Base-by-base conservation (phyloP, 2,888 invertebrate genomes). In the Ornithoptera priamus region DNA sequence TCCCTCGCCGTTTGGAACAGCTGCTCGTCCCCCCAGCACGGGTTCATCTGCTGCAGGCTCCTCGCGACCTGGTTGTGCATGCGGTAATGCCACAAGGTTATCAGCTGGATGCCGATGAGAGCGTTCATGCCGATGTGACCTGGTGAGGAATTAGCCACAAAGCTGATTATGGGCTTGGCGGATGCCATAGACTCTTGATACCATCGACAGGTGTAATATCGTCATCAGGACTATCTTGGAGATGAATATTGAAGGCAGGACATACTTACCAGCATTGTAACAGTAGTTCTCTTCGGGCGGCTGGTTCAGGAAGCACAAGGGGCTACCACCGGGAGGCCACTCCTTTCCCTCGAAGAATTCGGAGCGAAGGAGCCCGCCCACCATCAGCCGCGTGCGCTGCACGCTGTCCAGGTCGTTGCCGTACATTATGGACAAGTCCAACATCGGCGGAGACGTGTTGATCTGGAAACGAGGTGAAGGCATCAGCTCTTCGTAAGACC, bases 11-110 rank as follows among this genome's bases (percentile, higher is more conserved):
- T 96, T 85, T 95, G 95, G 89, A 95, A 97, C 0, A 97, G 83
- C 0, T 94, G 95, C 84, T 97, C 96, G 80, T 97, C 97, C 76
- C 96, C 95, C 97, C 97, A 97, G 82, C 96, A 96, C 0, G 96
- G 96, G 86, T 97, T 97, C 0, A 97, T 88, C 42, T 93, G 89
- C 0, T 94, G 90, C 62, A 98, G 86, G 6, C 88, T 93, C 58
- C 93, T 93, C 0, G 97, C 97, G 1, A 97, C 79, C 46, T 95
- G 89, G 85, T 98, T 98, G 86, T 98, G 98, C 81, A 96, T 96
- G 60, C 97, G 92, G 62, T 73, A 80, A 50, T 77, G 70, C 84
- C 84, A 84, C 1, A 85, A 59, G 22, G 72, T 72, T 3, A 77
- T 0, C 12, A 83, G 36, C 70, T 82, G 82, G 0, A 75, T 46